Evolutionary conservation across 2,797 vertebrate species (phyloP), one percentile per base, ranked within the genome.

Genomic region (Tauraco hartlaubi): DNA sequence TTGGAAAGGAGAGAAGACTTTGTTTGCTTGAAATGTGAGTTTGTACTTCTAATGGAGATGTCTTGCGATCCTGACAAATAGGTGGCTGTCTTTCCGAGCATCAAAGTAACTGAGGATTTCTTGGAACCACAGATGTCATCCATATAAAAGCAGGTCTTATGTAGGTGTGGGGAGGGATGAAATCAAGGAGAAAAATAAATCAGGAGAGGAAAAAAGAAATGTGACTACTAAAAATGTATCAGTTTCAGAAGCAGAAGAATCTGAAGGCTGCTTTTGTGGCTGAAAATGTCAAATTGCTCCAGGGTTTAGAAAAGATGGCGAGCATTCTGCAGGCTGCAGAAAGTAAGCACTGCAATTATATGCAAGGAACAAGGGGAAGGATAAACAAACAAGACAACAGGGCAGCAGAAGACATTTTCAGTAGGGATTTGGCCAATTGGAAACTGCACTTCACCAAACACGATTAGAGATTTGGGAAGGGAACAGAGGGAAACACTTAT

Each of bases 251-350:
- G 51, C 1, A 72, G 80, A 84, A 43, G 71, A 46, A 64, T 72
- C 69, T 46, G 48, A 68, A 88, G 71, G 29, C 46, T 1, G 6
- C 74, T 26, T 75, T 75, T 25, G 3, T 49, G 86, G 66, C 69
- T 73, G 84, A 64, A 89, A 94, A 89, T 86, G 77, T 72, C 86
- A 61, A 22, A 16, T 48, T 81, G 71, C 58, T 76, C 33, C 56
- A 67, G 51, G 7, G 31, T 37, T 91, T 79, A 67, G 67, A 31
- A 41, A 55, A 75, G 52, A 59, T 41, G 44, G 15, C 14, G 29
- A 80, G 16, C 0, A 1, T 63, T 92, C 43, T 71, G 35, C 49
- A 49, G 77, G 52, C 41, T 74, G 35, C 58, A 66, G 54, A 41
- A 84, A 68, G 22, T 8, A 59, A 69, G 20, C 13, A 33, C 29